Conservation (phyloP, 2,888 invertebrate genomes). For the Drosophila emarginata region DNA sequence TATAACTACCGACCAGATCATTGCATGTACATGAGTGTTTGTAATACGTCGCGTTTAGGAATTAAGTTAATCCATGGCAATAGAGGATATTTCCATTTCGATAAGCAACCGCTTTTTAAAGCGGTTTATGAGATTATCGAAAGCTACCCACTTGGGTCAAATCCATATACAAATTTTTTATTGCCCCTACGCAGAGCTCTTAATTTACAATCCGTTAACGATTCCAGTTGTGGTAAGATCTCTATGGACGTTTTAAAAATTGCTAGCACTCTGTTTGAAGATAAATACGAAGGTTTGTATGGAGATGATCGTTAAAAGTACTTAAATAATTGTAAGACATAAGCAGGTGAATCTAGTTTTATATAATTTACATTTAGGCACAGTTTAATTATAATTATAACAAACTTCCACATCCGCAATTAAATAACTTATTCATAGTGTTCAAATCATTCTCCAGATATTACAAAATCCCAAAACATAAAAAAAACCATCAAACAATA, state of each 20-base stretch:
- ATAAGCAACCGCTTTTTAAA: constrained; percentile 93
- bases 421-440: not conserved
- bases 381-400: not conserved
- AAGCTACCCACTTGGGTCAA: constrained; percentile 85
- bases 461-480: not conserved
- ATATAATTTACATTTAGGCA: not conserved
- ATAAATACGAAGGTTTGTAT: constrained; percentile 50
- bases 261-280: constrained; percentile 81
- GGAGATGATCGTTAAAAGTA: not conserved
- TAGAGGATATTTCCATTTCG: constrained; percentile 91
- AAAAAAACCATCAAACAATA: not conserved
- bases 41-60: constrained; percentile 85
- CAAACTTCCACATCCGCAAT: not conserved
- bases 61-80: constrained; percentile 95
- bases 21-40: constrained; percentile 97
- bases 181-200: constrained; percentile 80
- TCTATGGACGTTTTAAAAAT: constrained; percentile 84
- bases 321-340: not conserved
- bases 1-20: constrained; percentile 97
- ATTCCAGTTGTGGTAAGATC: constrained; percentile 87
- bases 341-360: not conserved
- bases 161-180: constrained; percentile 72
- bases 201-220: constrained; percentile 84
- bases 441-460: not conserved
- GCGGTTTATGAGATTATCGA: constrained; percentile 85